Evolutionary conservation across 2,113 vertebrate genomes (phyloP), one percentile per base, ranked within the genome.

Genomic region (Acinonyx jubatus): DNA sequence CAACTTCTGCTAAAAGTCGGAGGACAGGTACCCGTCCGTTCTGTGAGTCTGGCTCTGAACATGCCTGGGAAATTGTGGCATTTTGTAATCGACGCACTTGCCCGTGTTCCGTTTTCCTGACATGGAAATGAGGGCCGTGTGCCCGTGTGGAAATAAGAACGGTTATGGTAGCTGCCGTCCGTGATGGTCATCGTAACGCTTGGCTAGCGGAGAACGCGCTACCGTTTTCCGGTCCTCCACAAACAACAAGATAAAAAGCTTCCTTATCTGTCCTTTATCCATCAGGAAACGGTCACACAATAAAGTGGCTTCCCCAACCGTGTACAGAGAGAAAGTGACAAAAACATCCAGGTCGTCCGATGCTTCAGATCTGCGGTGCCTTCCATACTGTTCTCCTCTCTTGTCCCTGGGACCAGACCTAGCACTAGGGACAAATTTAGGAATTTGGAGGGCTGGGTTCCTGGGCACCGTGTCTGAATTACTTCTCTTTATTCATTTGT

Each of bases 391-490:
- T 21, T 23, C 23, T 15, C 4, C 5, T 48, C 48, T 69, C 71
- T 95, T 31, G 23, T 33, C 5, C 21, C 36, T 31, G 57, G 27
- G 3, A 1, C 45, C 15, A 36, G 89, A 88, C 4, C 14, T 63
- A 3, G 1, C 2, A 1, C 36, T 14, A 1, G 9, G 3, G 7
- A 27, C 63, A 18, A 0, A 25, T 5, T 48, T 8, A 63, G 14
- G 79, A 14, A 36, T 68, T 3, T 6, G 36, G 80, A 78, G 69
- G 29, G 0, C 11, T 0, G 25, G 0, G 13, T 33, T 86, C 14
- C 21, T 21, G 0, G 21, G n/a, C 7, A 86, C 2, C n/a, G 3
- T 13, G 19, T 45, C 36, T 25, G 41, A 10, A 13, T 69, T 36
- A 19, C 36, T 91, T 73, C 57, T 76, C 8, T 52, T 33, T 86